Evolutionary conservation across 1,140 invertebrate genomes (phyloP), one percentile per base, ranked within the genome.

Genomic region (Nylanderia fulva): DNA sequence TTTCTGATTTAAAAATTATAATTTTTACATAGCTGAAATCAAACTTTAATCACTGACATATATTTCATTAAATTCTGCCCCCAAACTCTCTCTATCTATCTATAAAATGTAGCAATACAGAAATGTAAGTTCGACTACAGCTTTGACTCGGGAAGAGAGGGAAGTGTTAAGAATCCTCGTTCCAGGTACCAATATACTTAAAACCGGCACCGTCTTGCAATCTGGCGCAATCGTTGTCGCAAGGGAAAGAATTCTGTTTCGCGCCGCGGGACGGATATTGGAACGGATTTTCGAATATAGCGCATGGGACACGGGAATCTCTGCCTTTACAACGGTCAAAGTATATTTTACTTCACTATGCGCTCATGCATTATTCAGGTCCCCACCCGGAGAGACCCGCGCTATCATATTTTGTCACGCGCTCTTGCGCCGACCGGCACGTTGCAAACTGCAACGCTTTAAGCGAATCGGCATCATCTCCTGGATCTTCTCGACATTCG

Each of bases 241-340:
- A 45, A 39, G 61, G 52, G 64, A 52, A 85, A 56, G 64, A 36
- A 61, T 13, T 54, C 21, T 8, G 8, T 69, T 68, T 86, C 66
- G 52, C 77, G 24, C 66, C 66, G 29, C 39, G 45, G 29, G 58
- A 87, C 85, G 86, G 80, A 88, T 88, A 88, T 88, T 87, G 79
- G 86, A 87, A 88, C 69, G 83, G 72, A 77, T 82, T 82, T 82
- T 82, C 77, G 77, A 82, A 72, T 82, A 68, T 82, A 82, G 77
- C 66, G n/a, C 77, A 48, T 33, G 52, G 29, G 64, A 82, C 77
- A 82, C 52, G 52, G 66, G 77, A 82, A 82, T 82, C 77, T 82
- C 77, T 72, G 66, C 77, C 77, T 82, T 82, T 82, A 82, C 77
- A 82, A 82, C 77, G 77, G 77, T 82, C 77, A 82, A 82, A 82